These are phyloP conservation scores for Gila orcuttii DNA, from an alignment of 2,113 vertebrate genomes.

Conservation along the genomic window DNA sequence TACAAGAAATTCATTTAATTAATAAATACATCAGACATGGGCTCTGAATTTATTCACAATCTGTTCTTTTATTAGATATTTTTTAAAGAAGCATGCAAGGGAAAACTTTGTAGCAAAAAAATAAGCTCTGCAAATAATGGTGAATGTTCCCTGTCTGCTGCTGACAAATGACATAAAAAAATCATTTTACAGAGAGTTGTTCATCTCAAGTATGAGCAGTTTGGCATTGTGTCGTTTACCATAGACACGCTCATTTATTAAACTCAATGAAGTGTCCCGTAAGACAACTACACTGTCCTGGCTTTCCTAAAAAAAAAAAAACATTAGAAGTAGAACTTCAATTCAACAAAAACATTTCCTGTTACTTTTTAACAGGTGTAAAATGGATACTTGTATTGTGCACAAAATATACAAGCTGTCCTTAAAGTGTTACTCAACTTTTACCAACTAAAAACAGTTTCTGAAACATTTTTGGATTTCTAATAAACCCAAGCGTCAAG, in stretches of 20 bases:
- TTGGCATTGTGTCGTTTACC: not conserved
- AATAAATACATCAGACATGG: too few species aligned
- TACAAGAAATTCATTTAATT: too few species aligned
- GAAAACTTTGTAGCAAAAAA: constrained; percentile 1
- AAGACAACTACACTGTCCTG: constrained; percentile 8
- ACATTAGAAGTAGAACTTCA: constrained; percentile 20
- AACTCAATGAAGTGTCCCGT: not conserved
- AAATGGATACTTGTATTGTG: not conserved
- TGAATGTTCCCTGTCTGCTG: not conserved
- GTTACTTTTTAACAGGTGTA: not conserved
- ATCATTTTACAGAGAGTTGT: not conserved
- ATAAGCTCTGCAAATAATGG: not conserved
- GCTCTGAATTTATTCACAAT: not conserved
- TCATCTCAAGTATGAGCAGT: constrained; percentile 10
- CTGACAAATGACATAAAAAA: constrained; percentile 2
- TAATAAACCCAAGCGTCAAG: constrained; percentile 1
- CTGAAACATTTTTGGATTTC: not conserved
- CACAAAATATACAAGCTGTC: not conserved
- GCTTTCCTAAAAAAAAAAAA: constrained; percentile 26
- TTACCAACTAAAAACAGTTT: not conserved
- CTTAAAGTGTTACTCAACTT: not conserved
- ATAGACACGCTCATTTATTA: not conserved
- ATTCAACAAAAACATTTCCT: constrained; percentile 8
- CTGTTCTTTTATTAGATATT: not conserved
- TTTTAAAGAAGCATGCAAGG: constrained; percentile 23